Evolutionary conservation across 2,888 invertebrate genomes (phyloP).

Genomic region (Oscheius sp.): DNA sequence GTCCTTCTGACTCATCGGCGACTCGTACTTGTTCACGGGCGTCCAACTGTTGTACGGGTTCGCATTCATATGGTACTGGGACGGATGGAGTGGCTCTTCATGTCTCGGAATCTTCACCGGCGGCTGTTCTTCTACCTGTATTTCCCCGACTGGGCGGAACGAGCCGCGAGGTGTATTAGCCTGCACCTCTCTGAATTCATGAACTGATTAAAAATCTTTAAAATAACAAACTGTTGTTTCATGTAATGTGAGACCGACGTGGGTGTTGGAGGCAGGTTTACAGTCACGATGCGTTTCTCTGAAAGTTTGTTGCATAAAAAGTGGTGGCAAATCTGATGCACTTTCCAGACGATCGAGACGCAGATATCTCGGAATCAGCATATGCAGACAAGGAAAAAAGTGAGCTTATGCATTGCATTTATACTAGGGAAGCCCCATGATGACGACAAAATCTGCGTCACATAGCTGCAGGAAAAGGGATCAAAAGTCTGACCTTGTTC

Average conservation of each 20-base stretch:
- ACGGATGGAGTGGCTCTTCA: neutral
- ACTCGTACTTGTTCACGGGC: conserved; percentile 19
- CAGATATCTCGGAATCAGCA: too few relatives aligned
- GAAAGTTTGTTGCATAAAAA: too few relatives aligned
- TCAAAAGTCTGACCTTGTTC: neutral
- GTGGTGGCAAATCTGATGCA: too few relatives aligned
- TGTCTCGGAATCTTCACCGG: neutral
- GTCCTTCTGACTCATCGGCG: conserved; percentile 1
- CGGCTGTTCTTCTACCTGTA: neutral
- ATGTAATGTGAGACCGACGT: conserved; percentile 1
- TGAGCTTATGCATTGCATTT: too few relatives aligned
- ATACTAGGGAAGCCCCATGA: too few relatives aligned
- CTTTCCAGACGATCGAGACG: too few relatives aligned
- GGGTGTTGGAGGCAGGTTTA: neutral
- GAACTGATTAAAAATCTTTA: neutral
- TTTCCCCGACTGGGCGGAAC: neutral
- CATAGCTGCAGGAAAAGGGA: too few relatives aligned
- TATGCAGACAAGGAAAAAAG: too few relatives aligned
- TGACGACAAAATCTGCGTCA: too few relatives aligned
- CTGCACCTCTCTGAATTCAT: neutral
- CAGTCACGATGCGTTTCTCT: conserved; percentile 1
- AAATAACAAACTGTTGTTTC: conserved; percentile 5
- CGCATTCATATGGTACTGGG: conserved; percentile 18
- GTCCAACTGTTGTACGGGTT: conserved; percentile 28
- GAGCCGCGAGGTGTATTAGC: neutral